Conservation (phyloP, 2,888 invertebrate genomes). For the Chrysotoxum bicinctum region DNA sequence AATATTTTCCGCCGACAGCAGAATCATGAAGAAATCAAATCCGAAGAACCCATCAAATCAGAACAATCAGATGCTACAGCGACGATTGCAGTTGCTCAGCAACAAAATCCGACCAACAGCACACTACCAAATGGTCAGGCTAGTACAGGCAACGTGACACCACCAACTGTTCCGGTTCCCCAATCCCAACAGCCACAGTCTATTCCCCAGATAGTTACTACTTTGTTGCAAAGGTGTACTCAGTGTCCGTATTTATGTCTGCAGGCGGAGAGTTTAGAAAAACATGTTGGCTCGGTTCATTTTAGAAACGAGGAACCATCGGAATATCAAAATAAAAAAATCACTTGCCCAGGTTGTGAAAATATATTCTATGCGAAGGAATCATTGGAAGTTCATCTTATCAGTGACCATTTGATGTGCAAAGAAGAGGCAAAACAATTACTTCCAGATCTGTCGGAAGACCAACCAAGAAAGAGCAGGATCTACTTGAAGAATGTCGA, state of each 20-base stretch:
- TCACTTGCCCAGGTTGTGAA: slow-evolving; percentile 86
- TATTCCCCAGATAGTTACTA: slow-evolving; percentile 22
- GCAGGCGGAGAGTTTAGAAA: slow-evolving; percentile 73
- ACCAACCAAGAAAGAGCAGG: slow-evolving; percentile 76
- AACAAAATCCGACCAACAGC: slow-evolving; percentile 33
- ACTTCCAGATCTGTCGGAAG: slow-evolving; percentile 76
- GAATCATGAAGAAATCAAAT: slow-evolving; percentile 79
- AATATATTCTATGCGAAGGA: slow-evolving; percentile 86
- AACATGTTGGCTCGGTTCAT: slow-evolving; percentile 70
- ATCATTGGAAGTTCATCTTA: slow-evolving; percentile 85
- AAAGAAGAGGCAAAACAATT: slow-evolving; percentile 84
- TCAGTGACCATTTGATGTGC: slow-evolving; percentile 87
- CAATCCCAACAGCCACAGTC: slow-evolving; percentile 2
- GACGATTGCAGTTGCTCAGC: slow-evolving; percentile 20
- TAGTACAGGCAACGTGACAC: slow-evolving; percentile 38
- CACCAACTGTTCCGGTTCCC: not conserved
- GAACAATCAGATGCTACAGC: slow-evolving; percentile 74
- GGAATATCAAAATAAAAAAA: slow-evolving; percentile 76
- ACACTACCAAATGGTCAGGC: slow-evolving; percentile 34
- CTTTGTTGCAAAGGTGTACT: slow-evolving; percentile 76
- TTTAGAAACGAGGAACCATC: slow-evolving; percentile 25
- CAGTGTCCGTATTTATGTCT: slow-evolving; percentile 79
- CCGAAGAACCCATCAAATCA: slow-evolving; percentile 81
- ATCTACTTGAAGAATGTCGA: slow-evolving; percentile 81
- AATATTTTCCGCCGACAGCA: slow-evolving; percentile 78